Evolutionary conservation across 2,797 vertebrate genomes (phyloP).

Genomic region (Gastrophryne carolinensis): DNA sequence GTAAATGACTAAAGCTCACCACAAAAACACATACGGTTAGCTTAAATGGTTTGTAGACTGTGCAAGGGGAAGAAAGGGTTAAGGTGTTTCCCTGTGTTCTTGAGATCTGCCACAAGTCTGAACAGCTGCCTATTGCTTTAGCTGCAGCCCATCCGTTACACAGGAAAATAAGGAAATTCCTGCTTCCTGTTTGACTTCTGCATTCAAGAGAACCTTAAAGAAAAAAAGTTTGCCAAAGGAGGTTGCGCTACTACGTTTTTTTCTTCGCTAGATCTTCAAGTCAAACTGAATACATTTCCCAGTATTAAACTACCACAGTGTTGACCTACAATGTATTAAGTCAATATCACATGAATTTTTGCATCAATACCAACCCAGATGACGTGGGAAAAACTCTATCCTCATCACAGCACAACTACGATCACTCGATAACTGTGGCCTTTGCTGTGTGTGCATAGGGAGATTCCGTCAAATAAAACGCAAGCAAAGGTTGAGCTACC

Average conservation of each 20-base stretch:
- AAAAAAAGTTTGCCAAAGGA: slow-evolving; percentile 21
- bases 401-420: background rate
- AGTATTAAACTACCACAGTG: background rate
- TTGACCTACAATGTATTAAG: slow-evolving; percentile 4
- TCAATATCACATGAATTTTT: slow-evolving; percentile 22
- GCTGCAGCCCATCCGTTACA: slow-evolving; percentile 30
- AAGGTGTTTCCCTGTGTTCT: slow-evolving; percentile 24
- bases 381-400: slow-evolving; percentile 30
- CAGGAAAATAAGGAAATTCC: slow-evolving; percentile 38
- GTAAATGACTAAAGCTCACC: background rate
- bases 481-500: slow-evolving; percentile 23
- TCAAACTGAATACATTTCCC: background rate
- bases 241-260: slow-evolving; percentile 9
- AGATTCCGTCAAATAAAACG: slow-evolving; percentile 46
- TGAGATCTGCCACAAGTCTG: slow-evolving; percentile 13
- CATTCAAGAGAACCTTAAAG: background rate
- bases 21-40: background rate
- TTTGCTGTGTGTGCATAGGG: slow-evolving; percentile 38
- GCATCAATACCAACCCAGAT: slow-evolving; percentile 15
- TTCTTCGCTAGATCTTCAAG: background rate
- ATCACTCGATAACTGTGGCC: background rate
- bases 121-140: slow-evolving; percentile 28
- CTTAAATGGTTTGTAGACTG: background rate
- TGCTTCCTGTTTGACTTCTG: slow-evolving; percentile 30
- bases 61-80: slow-evolving; percentile 11